Conservation (phyloP, 2,888 invertebrate genomes). For the Lottia scabra region DNA sequence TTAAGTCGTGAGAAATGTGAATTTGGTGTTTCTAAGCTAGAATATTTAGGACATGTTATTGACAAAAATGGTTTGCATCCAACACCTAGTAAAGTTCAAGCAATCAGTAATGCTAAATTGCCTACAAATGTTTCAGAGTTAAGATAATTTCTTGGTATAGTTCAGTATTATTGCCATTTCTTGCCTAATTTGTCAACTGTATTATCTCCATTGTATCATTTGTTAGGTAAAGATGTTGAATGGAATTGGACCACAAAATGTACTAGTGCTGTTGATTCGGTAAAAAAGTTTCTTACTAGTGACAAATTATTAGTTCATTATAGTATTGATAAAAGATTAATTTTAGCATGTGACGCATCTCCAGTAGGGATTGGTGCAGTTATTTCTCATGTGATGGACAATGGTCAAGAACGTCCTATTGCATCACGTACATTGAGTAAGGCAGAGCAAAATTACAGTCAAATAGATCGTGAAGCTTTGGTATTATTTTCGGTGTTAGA, state of each 20-base stretch:
- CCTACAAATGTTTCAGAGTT: slow-evolving; percentile 5
- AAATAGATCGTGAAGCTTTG: slow-evolving; percentile 68
- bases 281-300: background rate
- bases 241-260: slow-evolving; percentile 27
- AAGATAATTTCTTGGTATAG: slow-evolving; percentile 15
- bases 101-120: slow-evolving; percentile 18
- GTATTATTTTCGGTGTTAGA: slow-evolving; percentile 64
- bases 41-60: slow-evolving; percentile 31
- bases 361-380: slow-evolving; percentile 56
- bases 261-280: background rate
- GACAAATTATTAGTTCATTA: background rate
- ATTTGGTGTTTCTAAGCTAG: slow-evolving; percentile 5
- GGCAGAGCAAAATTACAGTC: slow-evolving; percentile 65
- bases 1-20: background rate
- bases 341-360: background rate
- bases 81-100: slow-evolving; percentile 21
- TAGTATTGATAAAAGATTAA: background rate
- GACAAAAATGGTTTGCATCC: slow-evolving; percentile 29
- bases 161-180: background rate
- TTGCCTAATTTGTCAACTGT: background rate
- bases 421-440: slow-evolving; percentile 67
- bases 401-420: slow-evolving; percentile 56
- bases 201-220: background rate
- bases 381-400: slow-evolving; percentile 30
- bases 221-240: slow-evolving; percentile 27